A percentile compares a stretch with the other conserved stretches of the same genome.
These are phyloP conservation scores for Papilio demoleus DNA, from an alignment of 2,888 invertebrate species.

Conservation along the genomic window DNA sequence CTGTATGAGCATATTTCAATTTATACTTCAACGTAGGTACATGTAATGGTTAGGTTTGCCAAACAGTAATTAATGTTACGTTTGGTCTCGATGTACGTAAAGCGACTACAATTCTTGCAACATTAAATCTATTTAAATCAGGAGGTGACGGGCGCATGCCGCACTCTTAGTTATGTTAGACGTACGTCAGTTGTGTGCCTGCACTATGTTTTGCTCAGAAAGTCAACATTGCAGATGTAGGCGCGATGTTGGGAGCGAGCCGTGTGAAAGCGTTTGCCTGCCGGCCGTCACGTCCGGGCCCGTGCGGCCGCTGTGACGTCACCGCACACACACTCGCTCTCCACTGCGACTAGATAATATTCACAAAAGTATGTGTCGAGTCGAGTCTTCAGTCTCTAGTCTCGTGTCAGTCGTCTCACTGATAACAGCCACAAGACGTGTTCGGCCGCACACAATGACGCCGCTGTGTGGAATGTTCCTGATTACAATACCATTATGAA, in stretches of 20 bases:
- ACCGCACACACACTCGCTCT: background rate
- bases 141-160: background rate
- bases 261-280: background rate
- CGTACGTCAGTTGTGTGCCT: background rate
- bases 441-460: background rate
- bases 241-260: background rate
- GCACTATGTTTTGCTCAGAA: background rate
- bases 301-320: background rate
- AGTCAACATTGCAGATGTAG: background rate
- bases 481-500: background rate
- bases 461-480: background rate
- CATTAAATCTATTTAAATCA: background rate
- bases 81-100: background rate
- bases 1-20: background rate
- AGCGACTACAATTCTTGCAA: background rate
- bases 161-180: too few species aligned
- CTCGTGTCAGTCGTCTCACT: background rate
- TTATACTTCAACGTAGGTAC: background rate
- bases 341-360: background rate
- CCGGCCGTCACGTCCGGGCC: background rate
- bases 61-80: background rate
- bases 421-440: slow-evolving; percentile 7
- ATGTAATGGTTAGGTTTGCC: too few species aligned
- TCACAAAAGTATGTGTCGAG: background rate
- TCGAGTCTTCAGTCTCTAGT: background rate